These are phyloP conservation scores for Marronus borbonicus DNA, from an alignment of 2,888 invertebrate genomes.

Conservation along the genomic window DNA sequence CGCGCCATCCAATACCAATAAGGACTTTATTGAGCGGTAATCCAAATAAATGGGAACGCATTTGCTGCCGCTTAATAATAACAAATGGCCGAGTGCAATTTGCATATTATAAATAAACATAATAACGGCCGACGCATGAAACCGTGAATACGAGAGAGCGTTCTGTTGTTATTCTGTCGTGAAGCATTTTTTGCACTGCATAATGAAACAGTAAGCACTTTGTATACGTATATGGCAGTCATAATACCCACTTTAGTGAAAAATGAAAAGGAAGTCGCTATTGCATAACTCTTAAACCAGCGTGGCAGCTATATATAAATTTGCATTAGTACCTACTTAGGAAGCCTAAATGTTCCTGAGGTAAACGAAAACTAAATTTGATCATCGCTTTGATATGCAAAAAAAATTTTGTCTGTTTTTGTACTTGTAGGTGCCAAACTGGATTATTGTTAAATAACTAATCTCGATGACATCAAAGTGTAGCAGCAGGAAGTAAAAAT, in stretches of 20 bases:
- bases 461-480: no score
- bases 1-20: slow-evolving; percentile 39
- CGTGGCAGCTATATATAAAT: slow-evolving; percentile 40
- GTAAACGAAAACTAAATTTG: no score
- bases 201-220: slow-evolving; percentile 46
- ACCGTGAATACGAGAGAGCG: slow-evolving; percentile 17
- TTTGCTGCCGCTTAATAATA: slow-evolving; percentile 47
- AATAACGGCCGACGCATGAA: slow-evolving; percentile 24
- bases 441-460: no score
- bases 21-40: slow-evolving; percentile 49
- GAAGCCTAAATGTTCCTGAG: neutral
- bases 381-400: no score
- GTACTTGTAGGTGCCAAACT: neutral
- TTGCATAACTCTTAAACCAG: slow-evolving; percentile 21
- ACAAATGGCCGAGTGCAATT: slow-evolving; percentile 48
- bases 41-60: slow-evolving; percentile 51
- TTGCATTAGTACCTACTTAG: slow-evolving; percentile 40
- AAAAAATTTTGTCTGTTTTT: no score
- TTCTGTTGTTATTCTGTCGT: slow-evolving; percentile 46
- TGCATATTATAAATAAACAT: slow-evolving; percentile 47
- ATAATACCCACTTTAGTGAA: slow-evolving; percentile 39
- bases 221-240: slow-evolving; percentile 37
- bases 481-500: no score
- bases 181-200: slow-evolving; percentile 29
- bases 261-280: slow-evolving; percentile 14